Base-by-base conservation (phyloP, 2,113 vertebrate genomes). In the Indicator maculatus region DNA sequence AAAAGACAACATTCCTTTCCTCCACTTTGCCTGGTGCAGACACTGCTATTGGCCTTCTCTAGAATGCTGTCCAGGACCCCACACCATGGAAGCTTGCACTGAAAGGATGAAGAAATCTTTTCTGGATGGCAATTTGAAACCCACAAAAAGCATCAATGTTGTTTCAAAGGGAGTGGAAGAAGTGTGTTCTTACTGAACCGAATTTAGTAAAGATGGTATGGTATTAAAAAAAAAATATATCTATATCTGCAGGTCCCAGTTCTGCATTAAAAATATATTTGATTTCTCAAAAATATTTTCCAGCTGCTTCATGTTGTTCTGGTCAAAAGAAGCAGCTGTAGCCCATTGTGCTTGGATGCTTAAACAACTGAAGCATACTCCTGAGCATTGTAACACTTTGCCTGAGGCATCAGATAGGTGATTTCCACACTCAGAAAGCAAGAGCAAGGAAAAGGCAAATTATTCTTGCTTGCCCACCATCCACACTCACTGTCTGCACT, bases 271-370 rank as follows among this genome's bases (percentile, higher is more conserved):
- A 77, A 63, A 60, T 12, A 1, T 45, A 30, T 9, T 18, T 15
- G 14, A 75, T 64, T 83, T 91, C 75, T 83, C 33, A 72, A 77
- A 91, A 83, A 81, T 64, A 67, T 78, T 80, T 88, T 90, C 61
- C 88, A 95, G 41, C 26, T 88, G 89, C 19, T 93, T 93, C 24
- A 69, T 69, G 53, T n/a, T 94, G 64, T 77, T 88, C 58, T 36
- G 59, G 69, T 85, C 73, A 63, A 66, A 88, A 45, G 44, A 64
- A 77, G 70, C 69, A 80, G 79, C 89, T 86, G 91, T 64, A 89
- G 67, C 33, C 47, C 24, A 65, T 86, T 95, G 93, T 83, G 96
- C 82, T 76, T 95, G 75, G 60, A 77, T 86, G 72, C 39, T 74
- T 80, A 86, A 85, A 59, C n/a, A 85, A 59, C 44, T 86, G 82